A percentile compares a stretch with the other conserved stretches of the same genome.
phyloP scores from a whole-genome alignment of 2,113 vertebrate species.

The Turdus rufiventris region DNA sequence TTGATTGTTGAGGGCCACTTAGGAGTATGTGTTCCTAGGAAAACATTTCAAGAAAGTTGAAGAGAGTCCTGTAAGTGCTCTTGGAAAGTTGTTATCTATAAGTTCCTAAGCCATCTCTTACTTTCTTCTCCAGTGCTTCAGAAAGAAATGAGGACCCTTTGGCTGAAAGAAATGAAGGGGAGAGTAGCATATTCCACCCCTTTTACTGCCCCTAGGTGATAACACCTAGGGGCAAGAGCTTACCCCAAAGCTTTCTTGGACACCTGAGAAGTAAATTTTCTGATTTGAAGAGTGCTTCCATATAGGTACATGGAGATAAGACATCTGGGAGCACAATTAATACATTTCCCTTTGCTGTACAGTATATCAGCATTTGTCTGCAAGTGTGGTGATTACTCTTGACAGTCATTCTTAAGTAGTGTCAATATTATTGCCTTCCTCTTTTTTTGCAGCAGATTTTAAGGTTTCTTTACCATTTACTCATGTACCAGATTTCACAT shows the following conservation, averaged over 20 bases:
- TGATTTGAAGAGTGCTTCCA: not conserved
- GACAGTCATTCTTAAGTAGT: not conserved
- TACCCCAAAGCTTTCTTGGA: not conserved
- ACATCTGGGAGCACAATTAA: not conserved
- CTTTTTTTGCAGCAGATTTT: not conserved
- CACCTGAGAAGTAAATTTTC: not conserved
- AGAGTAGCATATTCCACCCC: not conserved
- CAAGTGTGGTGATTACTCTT: not conserved
- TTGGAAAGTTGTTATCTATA: not conserved
- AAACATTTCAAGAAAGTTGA: not conserved
- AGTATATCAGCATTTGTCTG: not conserved
- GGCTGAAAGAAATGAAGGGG: not conserved
- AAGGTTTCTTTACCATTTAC: not conserved
- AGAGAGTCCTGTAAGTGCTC: not conserved
- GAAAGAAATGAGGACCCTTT: not conserved
- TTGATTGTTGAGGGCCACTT: not conserved
- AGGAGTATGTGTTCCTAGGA: not conserved
- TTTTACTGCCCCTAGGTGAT: not conserved
- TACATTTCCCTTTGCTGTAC: not conserved
- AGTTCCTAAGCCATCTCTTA: not conserved
- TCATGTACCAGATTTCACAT: not conserved
- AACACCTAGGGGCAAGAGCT: not conserved
- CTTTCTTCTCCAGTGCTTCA: not conserved
- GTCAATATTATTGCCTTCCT: not conserved
- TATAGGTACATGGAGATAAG: not conserved